Base-by-base conservation (phyloP, 2,113 vertebrate species). In the Glaucidium brasilianum region DNA sequence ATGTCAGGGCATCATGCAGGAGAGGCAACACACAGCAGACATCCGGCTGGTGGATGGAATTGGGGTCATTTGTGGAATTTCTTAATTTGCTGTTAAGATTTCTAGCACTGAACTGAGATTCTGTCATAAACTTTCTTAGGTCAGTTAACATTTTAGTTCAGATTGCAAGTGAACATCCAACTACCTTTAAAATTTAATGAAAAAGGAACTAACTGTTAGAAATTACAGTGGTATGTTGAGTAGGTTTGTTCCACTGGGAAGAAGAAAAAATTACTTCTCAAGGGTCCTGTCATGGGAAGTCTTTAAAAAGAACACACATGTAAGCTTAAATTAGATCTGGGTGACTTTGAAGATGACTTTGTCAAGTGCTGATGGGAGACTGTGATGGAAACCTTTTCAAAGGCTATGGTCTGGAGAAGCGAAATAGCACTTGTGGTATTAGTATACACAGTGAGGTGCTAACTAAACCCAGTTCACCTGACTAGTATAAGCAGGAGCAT, bases 191-290 rank as follows among this genome's bases (percentile, higher is more conserved):
- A 93, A 88, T 32, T 62, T 92, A 95, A 79, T 90, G 79, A 50
- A 85, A 94, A 93, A 84, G 11, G 10, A 85, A 17, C 18, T 74
- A 56, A 52, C 37, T 93, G 12, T 78, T 97, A 73, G 53, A 90
- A 94, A 62, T 56, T 78, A 56, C 34, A 91, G 52, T 52, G 21
- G 29, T 55, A 78, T 60, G 80, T 5, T 84, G 71, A 83, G 85
- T n/a, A 87, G 58, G 67, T 75, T 12, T 91, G 95, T 96, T 96
- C 67, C 19, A 85, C 53, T 78, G 84, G 68, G 47, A 88, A 88
- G 63, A 41, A 72, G 63, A 64, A 84, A 68, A 75, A 58, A 72
- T 11, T 58, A 23, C 77, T 59, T 26, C 19, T 69, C 37, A 30
- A 11, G 59, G 10, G 11, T 22, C 5, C 66, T n/a, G 13, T 81